Percentiles rank a stretch among this genome's conserved stretches.
Evolutionary conservation across 2,888 invertebrate genomes (phyloP).

Genomic region (Flabesymbios commensalis): DNA sequence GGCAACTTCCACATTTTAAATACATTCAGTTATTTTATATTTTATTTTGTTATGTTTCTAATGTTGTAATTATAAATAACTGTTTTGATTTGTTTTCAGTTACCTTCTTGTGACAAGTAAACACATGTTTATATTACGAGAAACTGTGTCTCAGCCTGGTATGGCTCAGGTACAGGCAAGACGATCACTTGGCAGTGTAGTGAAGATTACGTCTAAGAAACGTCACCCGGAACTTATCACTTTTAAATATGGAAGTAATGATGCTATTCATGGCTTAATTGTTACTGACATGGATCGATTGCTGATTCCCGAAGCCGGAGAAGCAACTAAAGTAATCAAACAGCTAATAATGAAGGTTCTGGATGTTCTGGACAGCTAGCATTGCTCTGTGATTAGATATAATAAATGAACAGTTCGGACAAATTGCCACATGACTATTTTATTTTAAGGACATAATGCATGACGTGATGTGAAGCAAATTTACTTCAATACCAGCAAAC

Average conservation of each 20-base stretch:
- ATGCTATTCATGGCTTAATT: conserved; percentile 46
- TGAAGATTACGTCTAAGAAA: conserved; percentile 96
- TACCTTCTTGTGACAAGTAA: conserved; percentile 83
- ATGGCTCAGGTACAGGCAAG: conserved; percentile 84
- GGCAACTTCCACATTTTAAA: too few species aligned
- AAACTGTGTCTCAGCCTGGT: conserved; percentile 73
- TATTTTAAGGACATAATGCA: too few species aligned
- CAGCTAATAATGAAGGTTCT: conserved; percentile 77
- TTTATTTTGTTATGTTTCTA: too few species aligned
- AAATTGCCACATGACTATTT: too few species aligned
- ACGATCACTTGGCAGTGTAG: conserved; percentile 86
- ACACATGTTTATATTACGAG: conserved; percentile 82
- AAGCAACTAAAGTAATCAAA: conserved; percentile 87
- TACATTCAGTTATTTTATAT: too few species aligned
- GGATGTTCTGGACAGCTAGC: conserved; percentile 40
- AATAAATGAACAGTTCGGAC: too few species aligned
- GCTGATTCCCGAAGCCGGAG: conserved; percentile 86
- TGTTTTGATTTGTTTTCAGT: conserved; percentile 64
- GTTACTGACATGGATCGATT: conserved; percentile 90
- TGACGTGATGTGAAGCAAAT: too few species aligned
- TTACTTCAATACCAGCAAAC: too few species aligned
- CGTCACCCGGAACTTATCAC: conserved; percentile 94
- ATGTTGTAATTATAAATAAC: too few species aligned
- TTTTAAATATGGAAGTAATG: conserved; percentile 81
- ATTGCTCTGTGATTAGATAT: too few species aligned